These are phyloP conservation scores for Syngnathoides biaculeatus DNA, from an alignment of 2,113 vertebrate species.

Conservation along the genomic window DNA sequence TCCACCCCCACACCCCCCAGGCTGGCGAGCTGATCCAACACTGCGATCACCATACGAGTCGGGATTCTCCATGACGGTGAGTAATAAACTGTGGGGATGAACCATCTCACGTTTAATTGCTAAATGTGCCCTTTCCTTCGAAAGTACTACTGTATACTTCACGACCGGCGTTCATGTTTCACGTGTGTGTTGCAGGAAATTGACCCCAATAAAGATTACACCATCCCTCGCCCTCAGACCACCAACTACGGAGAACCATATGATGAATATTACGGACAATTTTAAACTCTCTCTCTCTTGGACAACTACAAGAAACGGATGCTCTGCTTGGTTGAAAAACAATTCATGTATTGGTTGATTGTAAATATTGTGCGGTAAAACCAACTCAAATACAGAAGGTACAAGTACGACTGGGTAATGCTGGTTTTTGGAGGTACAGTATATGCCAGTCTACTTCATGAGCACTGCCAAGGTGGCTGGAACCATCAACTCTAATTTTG, in stretches of 20 bases:
- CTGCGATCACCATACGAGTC: conserved; percentile 70
- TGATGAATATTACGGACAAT: conserved; percentile 59
- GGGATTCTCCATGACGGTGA: conserved; percentile 70
- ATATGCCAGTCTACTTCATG: too few species aligned
- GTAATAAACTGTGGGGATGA: conserved; percentile 39
- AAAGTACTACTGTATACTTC: conserved; percentile 13
- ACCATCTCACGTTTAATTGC: conserved; percentile 26
- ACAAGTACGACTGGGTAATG: background rate
- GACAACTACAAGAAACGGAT: background rate
- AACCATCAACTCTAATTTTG: too few species aligned
- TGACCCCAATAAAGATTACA: conserved; percentile 63
- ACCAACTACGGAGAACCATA: conserved; percentile 68
- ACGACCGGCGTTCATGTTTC: conserved; percentile 4
- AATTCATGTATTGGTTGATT: background rate
- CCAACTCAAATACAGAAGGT: background rate
- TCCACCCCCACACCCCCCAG: conserved; percentile 52
- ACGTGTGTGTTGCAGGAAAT: conserved; percentile 65
- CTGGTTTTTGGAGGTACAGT: too few species aligned
- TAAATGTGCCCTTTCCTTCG: conserved; percentile 21
- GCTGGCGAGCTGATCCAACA: conserved; percentile 28
- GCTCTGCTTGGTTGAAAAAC: background rate
- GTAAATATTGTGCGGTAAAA: background rate
- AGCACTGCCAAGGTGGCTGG: too few species aligned
- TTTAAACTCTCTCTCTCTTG: conserved; percentile 15
- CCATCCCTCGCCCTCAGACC: conserved; percentile 70